Evolutionary conservation across 2,113 vertebrate genomes (phyloP), one percentile per base, ranked within the genome.

Genomic region (Chionodraco myersi): DNA sequence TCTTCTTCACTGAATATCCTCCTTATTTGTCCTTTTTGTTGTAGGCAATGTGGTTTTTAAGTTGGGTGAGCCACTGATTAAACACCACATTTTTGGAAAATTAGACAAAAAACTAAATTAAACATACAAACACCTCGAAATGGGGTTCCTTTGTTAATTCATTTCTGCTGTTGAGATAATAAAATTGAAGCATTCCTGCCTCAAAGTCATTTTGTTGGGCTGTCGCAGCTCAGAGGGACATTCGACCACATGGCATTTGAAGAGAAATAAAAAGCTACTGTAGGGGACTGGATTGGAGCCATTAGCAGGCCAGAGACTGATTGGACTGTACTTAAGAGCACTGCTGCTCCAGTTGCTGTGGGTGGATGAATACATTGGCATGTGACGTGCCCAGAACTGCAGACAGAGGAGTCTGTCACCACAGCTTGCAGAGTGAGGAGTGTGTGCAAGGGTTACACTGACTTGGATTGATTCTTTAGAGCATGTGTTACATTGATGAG

Each of bases 341-440:
- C 59, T 68, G 76, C 77, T 86, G 80, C 83, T 90, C 75, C 84
- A 79, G 84, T 86, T 75, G 81, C 89, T 86, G 90, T 92, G 89
- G 90, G 92, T 86, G 79, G 86, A 87, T 91, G 84, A 90, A 92
- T 88, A 87, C 86, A 91, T 92, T 91, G 89, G 84, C 78, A 79
- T 92, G 76, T 91, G 85, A 89, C 87, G 88, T 89, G 81, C 86
- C 78, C 73, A 80, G 68, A 84, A 86, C 79, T 83, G 80, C 75
- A 74, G 88, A 90, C 85, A 77, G 69, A 56, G 13, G 52, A 77
- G 88, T 71, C 75, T 90, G 78, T 91, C 88, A 77, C 82, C 66
- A 66, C 68, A 84, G 83, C 69, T 72, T 70, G 72, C 59, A 51
- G 74, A 79, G 54, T 71, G 75, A 85, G 72, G 77, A 62, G 67